A percentile compares a stretch with the other conserved stretches of the same genome.
These are phyloP conservation scores for Sarcoramphus papa DNA, from an alignment of 2,797 vertebrate species.

Conservation along the genomic window DNA sequence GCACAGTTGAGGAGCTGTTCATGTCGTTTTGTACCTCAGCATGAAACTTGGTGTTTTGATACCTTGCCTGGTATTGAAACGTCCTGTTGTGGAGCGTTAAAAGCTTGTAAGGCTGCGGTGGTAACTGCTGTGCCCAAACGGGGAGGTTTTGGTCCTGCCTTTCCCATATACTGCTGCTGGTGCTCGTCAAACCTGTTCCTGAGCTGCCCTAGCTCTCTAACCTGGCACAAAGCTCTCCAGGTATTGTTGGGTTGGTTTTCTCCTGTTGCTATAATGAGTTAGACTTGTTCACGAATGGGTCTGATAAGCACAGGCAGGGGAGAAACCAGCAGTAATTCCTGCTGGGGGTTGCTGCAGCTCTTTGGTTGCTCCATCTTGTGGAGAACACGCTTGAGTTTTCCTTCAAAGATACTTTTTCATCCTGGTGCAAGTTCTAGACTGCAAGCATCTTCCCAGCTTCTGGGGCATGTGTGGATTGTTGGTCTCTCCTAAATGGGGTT, in stretches of 20 bases:
- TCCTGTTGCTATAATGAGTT: neutral
- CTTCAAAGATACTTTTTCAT: neutral
- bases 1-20: fast-evolving
- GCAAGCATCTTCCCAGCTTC: neutral
- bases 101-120: neutral
- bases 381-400: fast-evolving
- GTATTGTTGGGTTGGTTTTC: neutral
- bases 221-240: neutral
- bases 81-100: neutral
- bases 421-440: neutral
- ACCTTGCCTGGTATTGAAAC: neutral
- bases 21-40: neutral
- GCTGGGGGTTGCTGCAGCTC: neutral
- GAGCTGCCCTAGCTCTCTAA: neutral
- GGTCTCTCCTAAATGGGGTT: neutral
- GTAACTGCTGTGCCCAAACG: neutral
- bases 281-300: neutral
- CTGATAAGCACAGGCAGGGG: neutral
- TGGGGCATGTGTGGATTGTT: fast-evolving
- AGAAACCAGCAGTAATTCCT: neutral
- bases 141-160: neutral
- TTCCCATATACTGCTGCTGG: neutral
- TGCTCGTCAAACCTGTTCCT: constrained; percentile 8
- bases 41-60: neutral
- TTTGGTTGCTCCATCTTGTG: neutral